phyloP scores from a whole-genome alignment of 2,113 vertebrate genomes.

The Phaethornis superciliosus region DNA sequence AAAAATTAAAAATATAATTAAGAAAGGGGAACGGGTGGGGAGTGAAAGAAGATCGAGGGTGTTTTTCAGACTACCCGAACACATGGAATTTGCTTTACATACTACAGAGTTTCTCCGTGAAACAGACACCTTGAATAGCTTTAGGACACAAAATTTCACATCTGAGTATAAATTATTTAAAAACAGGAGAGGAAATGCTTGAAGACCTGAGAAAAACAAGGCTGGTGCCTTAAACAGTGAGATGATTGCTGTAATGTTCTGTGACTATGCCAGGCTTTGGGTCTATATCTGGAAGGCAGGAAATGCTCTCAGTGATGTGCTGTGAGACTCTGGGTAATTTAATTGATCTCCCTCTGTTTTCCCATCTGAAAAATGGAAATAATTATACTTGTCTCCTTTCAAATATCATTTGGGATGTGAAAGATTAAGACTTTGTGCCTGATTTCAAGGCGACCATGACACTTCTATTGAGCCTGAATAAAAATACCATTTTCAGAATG shows the following conservation, averaged over 20 bases:
- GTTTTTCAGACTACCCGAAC: neutral
- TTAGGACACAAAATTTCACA: neutral
- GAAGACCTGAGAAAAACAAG: neutral
- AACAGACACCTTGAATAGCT: neutral
- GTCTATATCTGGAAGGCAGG: neutral
- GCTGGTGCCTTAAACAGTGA: neutral
- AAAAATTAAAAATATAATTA: neutral
- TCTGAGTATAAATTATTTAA: neutral
- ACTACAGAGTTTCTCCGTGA: neutral
- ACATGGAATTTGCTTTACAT: neutral
- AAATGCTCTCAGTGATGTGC: neutral
- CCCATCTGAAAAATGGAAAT: neutral
- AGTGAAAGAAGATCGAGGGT: neutral
- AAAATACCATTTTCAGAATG: neutral
- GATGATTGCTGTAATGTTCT: neutral
- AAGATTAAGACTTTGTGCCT: neutral
- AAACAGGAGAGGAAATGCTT: neutral
- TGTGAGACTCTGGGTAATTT: neutral
- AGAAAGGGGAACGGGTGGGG: neutral
- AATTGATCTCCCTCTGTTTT: neutral
- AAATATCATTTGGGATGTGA: neutral
- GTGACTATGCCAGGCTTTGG: neutral
- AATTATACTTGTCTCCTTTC: neutral
- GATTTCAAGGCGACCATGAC: neutral
- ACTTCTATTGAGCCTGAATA: neutral